phyloP scores from a whole-genome alignment of 2,113 vertebrate genomes.

The Bolborhynchus lineola region DNA sequence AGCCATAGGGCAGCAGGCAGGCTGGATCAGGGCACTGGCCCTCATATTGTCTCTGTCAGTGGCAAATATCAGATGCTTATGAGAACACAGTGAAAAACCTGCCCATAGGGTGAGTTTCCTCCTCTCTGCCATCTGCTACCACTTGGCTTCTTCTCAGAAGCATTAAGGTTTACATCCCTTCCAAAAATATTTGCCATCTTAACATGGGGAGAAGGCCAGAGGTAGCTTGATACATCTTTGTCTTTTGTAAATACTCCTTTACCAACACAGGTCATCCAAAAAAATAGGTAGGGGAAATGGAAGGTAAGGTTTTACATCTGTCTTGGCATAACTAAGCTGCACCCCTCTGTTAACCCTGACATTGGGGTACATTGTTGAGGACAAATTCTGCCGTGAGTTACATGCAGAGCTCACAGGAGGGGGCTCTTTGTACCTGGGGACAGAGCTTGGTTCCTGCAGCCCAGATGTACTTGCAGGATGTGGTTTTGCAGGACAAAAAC shows the following conservation, averaged over 20 bases:
- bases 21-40: background rate
- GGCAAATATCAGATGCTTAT: slow-evolving; percentile 31
- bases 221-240: background rate
- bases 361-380: background rate
- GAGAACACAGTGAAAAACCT: slow-evolving; percentile 19
- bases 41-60: background rate
- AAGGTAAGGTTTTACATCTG: background rate
- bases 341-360: background rate
- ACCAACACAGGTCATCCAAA: background rate
- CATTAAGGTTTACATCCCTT: slow-evolving; percentile 23
- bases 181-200: slow-evolving; percentile 40
- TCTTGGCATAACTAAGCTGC: background rate
- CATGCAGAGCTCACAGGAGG: background rate
- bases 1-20: background rate
- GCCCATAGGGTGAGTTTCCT: slow-evolving; percentile 26
- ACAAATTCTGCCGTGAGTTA: background rate
- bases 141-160: slow-evolving; percentile 12
- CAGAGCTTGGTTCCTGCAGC: background rate
- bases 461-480: background rate
- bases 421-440: background rate
- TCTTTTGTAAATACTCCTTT: background rate
- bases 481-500: background rate
- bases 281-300: background rate
- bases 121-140: background rate
- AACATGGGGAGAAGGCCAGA: slow-evolving; percentile 3